These are phyloP conservation scores for Macrophya annulata DNA, from an alignment of 2,888 invertebrate species.

Conservation along the genomic window DNA sequence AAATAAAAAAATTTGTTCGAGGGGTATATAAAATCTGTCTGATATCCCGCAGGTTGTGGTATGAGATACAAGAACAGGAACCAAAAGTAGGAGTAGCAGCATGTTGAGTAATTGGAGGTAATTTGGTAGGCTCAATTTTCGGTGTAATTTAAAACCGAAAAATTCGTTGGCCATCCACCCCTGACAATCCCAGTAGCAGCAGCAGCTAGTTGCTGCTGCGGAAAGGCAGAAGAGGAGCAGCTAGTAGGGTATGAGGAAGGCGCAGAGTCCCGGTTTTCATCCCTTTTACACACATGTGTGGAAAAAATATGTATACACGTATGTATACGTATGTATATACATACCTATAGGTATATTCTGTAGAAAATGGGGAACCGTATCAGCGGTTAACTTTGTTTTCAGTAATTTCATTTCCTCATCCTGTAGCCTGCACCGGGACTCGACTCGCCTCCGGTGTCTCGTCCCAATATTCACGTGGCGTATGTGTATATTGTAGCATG, in stretches of 20 bases:
- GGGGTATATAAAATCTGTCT: background rate
- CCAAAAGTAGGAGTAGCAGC: conserved; percentile 1
- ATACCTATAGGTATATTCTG: conserved; percentile 19
- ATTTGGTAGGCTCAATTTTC: conserved; percentile 73
- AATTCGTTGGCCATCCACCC: conserved; percentile 63
- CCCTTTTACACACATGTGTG: conserved; percentile 58
- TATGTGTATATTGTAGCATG: too few species aligned
- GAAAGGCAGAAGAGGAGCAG: background rate
- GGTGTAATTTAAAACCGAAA: conserved; percentile 73
- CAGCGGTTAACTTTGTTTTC: conserved; percentile 74
- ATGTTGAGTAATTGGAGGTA: conserved; percentile 71
- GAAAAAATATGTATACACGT: background rate
- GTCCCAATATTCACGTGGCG: background rate
- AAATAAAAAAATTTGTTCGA: background rate
- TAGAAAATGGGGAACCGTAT: conserved; percentile 66
- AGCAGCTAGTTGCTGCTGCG: background rate
- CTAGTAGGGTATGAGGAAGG: background rate
- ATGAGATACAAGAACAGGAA: background rate
- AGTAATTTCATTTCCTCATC: conserved; percentile 75
- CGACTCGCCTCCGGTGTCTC: conserved; percentile 59
- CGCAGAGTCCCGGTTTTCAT: background rate
- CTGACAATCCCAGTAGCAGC: conserved; percentile 57
- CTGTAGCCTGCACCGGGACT: conserved; percentile 59
- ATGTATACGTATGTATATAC: conserved; percentile 5
- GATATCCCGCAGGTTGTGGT: background rate